Evolutionary conservation across 1,140 invertebrate species (phyloP).

Genomic region (Plutomurus gul): DNA sequence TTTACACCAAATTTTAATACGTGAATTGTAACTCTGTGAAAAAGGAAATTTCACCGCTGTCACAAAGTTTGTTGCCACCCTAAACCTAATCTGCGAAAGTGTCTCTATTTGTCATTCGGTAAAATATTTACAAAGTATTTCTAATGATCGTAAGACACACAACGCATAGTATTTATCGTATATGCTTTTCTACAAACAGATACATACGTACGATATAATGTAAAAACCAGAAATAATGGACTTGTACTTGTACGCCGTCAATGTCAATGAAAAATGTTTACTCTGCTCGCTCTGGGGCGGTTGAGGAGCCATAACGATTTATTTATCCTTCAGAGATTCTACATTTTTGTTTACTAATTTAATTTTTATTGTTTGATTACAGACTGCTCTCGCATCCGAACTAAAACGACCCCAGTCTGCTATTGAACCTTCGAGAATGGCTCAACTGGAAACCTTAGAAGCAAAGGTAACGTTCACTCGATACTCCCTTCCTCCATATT

Average conservation of each 20-base stretch:
- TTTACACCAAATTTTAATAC: no score
- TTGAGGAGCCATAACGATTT: not conserved
- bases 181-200: no score
- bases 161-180: no score
- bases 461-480: conserved; percentile 77
- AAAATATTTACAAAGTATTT: no score
- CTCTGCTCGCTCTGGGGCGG: not conserved
- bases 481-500: no score
- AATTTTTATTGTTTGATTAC: not conserved
- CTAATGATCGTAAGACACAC: no score
- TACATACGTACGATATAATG: not conserved
- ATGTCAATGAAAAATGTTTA: not conserved
- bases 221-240: no score
- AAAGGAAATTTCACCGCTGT: no score
- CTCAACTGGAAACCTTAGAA: conserved; percentile 74
- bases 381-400: conserved; percentile 15
- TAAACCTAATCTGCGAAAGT: no score
- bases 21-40: no score
- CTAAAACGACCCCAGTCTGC: not conserved
- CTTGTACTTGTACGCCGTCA: not conserved
- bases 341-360: not conserved
- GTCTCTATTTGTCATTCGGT: no score
- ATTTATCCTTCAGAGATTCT: not conserved
- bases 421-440: conserved; percentile 61
- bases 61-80: no score